Percentiles rank a stretch among this genome's conserved stretches.
Evolutionary conservation across 2,888 invertebrate genomes (phyloP).

Genomic region (Ditylenchus weischeri): DNA sequence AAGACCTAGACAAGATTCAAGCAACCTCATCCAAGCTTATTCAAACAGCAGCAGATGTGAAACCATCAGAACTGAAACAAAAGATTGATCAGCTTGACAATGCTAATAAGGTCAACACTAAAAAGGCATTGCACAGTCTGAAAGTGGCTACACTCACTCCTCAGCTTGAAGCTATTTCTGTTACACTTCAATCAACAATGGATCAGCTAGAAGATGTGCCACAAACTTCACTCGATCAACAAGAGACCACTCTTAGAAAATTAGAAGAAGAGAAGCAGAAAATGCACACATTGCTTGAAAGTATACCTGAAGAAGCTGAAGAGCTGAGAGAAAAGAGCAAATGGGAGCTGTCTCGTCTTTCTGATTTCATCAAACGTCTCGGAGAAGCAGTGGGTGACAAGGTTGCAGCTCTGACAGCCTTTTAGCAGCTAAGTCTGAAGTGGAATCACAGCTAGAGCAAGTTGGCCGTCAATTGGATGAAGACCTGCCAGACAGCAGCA

Average conservation of each 20-base stretch:
- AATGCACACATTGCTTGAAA: slow-evolving; percentile 15
- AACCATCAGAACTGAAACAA: neutral
- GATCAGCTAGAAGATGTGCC: neutral
- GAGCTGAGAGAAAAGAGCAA: slow-evolving; percentile 8
- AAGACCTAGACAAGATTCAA: slow-evolving; percentile 12
- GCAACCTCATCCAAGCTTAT: neutral
- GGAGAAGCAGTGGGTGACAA: slow-evolving; percentile 6
- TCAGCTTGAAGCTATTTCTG: slow-evolving; percentile 12
- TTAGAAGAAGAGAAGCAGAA: slow-evolving; percentile 23
- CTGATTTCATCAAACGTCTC: slow-evolving; percentile 16
- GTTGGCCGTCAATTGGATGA: slow-evolving; percentile 1
- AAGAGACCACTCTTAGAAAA: slow-evolving; percentile 8
- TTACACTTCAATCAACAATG: slow-evolving; percentile 2
- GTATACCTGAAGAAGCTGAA: slow-evolving; percentile 23
- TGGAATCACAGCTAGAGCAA: slow-evolving; percentile 1
- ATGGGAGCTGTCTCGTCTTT: neutral
- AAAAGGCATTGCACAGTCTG: neutral
- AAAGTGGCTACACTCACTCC: slow-evolving; percentile 16
- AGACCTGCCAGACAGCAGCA: neutral
- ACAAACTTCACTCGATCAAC: slow-evolving; percentile 16
- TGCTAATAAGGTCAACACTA: neutral
- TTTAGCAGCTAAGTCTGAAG: neutral
- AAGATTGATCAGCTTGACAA: neutral
- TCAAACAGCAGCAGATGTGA: neutral
- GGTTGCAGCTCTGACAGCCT: slow-evolving; percentile 13